Base-by-base conservation (phyloP, 1,140 invertebrate genomes). In the Drosophila oshimai region DNA sequence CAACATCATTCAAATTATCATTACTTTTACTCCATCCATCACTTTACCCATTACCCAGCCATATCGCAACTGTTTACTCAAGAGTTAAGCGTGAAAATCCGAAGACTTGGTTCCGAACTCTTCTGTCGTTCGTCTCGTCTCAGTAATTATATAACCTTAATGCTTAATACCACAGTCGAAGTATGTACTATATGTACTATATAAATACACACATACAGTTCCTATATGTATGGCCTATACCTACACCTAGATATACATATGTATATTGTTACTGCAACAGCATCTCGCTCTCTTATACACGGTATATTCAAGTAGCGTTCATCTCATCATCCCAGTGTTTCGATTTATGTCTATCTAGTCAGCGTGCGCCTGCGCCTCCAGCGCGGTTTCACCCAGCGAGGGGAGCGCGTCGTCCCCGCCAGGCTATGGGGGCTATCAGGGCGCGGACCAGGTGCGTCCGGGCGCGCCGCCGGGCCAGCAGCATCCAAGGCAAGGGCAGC, bases 101-200 rank as follows among this genome's bases (percentile, higher is more conserved):
- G 58, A 62, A 62, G 58, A 62, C 58, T 62, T 42, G 36, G 58
- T 62, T 62, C 58, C 53, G 18, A 44, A 37, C 24, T 41, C 28
- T 26, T 22, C 55, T 62, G 3, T 22, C 13, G 17, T 57, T 26
- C 51, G 37, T 58, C 39, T 36, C 47, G 41, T 72, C 70, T 10
- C 49, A 37, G 46, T 74, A 54, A 54, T 70, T 71, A 57, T 58
- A 81, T 87, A 73, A 74, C 60, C 89, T 90, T 90, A 90, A 90
- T 89, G 72, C 89, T 83, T 89, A 90, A 90, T 90, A 90, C 89
- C 89, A 90, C 89, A 90, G 89, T 90, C 86, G 77, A 76, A 89
- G 89, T 89, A 90, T 79, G 80, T 84, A 74, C 80, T 84, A 68
- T 75, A 73, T 71, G 67, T 74, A 65, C 60, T 75, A 73, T 71